These are phyloP conservation scores for Aplysina aerophoba DNA, from an alignment of 37 sponge, comb jelly and placozoan species.

Conservation along the genomic window DNA sequence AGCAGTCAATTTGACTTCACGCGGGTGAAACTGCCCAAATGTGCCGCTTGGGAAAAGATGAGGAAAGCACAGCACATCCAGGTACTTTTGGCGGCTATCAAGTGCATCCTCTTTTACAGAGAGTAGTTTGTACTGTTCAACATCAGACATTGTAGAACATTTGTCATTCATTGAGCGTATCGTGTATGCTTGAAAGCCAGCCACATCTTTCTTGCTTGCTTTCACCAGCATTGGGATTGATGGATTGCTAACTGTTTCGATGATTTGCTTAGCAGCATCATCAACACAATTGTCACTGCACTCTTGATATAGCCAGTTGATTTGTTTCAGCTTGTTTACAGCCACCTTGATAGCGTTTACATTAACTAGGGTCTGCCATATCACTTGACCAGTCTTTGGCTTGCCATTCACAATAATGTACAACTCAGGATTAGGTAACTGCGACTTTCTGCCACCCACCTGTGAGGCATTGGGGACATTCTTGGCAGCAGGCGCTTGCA, in stretches of 20 bases:
- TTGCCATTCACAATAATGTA: conserved; percentile 49
- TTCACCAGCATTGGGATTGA: conserved; percentile 26
- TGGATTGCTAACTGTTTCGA: background rate
- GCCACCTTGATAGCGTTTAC: conserved; percentile 38
- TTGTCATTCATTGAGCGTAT: conserved; percentile 7
- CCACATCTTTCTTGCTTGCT: conserved; percentile 34
- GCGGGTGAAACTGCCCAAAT: conserved; percentile 65
- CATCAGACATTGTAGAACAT: background rate
- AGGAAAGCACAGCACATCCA: conserved; percentile 55
- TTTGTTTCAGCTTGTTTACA: conserved; percentile 33
- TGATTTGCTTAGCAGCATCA: conserved; percentile 29
- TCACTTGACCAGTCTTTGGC: conserved; percentile 46
- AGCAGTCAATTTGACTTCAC: conserved; percentile 23
- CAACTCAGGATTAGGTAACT: conserved; percentile 39
- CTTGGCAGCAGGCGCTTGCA: background rate
- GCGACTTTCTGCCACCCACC: background rate
- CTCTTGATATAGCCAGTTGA: conserved; percentile 69
- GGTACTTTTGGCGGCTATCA: conserved; percentile 25
- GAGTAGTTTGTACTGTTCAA: conserved; percentile 50
- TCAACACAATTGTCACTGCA: conserved; percentile 45
- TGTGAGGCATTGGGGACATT: too few species aligned
- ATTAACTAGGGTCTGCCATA: conserved; percentile 55
- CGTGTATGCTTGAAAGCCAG: conserved; percentile 26
- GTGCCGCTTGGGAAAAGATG: conserved; percentile 48
- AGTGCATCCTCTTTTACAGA: conserved; percentile 18